Conservation (phyloP, 2,888 invertebrate genomes). For the Diplolepis rosae region DNA sequence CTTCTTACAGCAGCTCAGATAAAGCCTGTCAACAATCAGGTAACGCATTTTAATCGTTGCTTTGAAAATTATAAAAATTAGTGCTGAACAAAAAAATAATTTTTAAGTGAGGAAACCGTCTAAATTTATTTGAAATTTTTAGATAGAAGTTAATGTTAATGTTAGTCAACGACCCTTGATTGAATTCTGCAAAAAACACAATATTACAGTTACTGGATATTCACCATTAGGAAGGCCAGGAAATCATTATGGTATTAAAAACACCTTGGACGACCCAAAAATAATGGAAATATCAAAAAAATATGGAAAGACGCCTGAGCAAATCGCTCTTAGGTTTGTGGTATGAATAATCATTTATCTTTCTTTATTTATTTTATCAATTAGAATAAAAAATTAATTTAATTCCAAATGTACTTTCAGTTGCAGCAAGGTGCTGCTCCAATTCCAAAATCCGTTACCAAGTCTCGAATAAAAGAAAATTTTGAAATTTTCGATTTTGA, state of each 20-base stretch:
- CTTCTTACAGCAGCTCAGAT: constrained; percentile 77
- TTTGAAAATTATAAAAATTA: too few species aligned
- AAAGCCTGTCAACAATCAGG: constrained; percentile 80
- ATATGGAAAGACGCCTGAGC: constrained; percentile 81
- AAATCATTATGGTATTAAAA: constrained; percentile 78
- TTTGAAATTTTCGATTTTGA: constrained; percentile 80
- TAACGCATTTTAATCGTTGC: too few species aligned
- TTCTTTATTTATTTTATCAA: too few species aligned
- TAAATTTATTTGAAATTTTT: constrained; percentile 73
- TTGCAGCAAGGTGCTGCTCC: constrained; percentile 74
- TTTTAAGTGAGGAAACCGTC: too few species aligned
- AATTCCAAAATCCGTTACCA: constrained; percentile 81
- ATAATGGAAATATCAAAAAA: constrained; percentile 79
- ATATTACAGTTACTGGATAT: constrained; percentile 85
- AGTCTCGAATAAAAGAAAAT: constrained; percentile 78
- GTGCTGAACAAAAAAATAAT: too few species aligned
- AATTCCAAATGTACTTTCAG: constrained; percentile 45
- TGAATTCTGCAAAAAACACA: constrained; percentile 80
- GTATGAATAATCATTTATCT: constrained; percentile 58
- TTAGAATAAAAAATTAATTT: not conserved
- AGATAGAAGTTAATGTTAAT: constrained; percentile 87
- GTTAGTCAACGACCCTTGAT: constrained; percentile 82
- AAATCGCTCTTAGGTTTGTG: constrained; percentile 81
- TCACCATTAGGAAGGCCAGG: constrained; percentile 88
- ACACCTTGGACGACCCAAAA: constrained; percentile 80